Conservation (phyloP, 2,888 invertebrate species). For the Bellardia bayeri region DNA sequence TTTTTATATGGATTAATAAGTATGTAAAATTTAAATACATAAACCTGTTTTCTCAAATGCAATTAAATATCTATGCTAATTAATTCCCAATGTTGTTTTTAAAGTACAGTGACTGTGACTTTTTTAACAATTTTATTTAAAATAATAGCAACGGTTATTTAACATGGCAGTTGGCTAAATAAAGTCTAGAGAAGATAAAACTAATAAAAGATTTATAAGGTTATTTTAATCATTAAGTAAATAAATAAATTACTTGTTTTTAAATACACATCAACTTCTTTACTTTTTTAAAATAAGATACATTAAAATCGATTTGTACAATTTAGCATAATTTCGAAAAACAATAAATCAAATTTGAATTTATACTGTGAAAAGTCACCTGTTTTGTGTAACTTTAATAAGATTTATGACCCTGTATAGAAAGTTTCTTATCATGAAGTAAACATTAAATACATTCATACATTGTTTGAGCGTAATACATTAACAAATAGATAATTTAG, state of each 20-base stretch:
- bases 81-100: neutral
- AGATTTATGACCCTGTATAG: slow-evolving; percentile 38
- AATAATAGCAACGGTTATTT: neutral
- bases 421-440: slow-evolving; percentile 16
- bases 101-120: neutral
- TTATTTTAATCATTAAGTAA: neutral
- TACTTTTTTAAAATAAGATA: no score
- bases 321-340: slow-evolving; percentile 10
- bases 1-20: no score
- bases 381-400: neutral
- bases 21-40: neutral
- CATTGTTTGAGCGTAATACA: slow-evolving; percentile 1
- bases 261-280: neutral
- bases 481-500: slow-evolving; percentile 10
- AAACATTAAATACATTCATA: slow-evolving; percentile 24
- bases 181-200: neutral
- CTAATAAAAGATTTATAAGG: neutral
- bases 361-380: neutral
- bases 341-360: slow-evolving; percentile 1
- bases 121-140: neutral
- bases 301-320: neutral
- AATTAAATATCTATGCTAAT: neutral
- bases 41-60: neutral
- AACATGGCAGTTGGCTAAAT: neutral
- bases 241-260: neutral